Evolutionary conservation across 53 echinoderm and acorn worm genomes (phyloP), one percentile per base, ranked within the genome.

Genomic region (Pentamera pediparva): DNA sequence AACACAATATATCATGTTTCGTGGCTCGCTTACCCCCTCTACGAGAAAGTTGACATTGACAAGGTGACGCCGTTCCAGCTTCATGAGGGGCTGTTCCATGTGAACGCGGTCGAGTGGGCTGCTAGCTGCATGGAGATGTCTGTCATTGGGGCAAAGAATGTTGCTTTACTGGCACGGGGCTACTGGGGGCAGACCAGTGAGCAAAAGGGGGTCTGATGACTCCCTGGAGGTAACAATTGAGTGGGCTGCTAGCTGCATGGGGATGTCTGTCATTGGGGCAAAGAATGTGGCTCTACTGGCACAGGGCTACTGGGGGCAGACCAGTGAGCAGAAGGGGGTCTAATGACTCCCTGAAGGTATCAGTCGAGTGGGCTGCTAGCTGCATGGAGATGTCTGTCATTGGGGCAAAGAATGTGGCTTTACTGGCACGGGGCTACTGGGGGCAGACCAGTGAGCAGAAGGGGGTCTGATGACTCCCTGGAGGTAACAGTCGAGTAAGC

Each of bases 111-210:
- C 0, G 98, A 98, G 56, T 98, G 98, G 98, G 91, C 86, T 4
- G 98, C 98, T 0, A 98, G 98, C 40, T 88, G 91, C 0, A 91
- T 92, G 83, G 98, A 98, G 67, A 92, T 98, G 88, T 85, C 83
- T 0, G 79, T 77, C 5, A 88, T 92, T 74, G 91, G 91, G 15
- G 80, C 75, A 18, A 74, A 75, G 29, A 98, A 98, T 76, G 76
- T 63, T 5, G 98, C 91, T 2, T 38, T 89, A 18, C 32, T 98
- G 24, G 89, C 91, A 7, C 57, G 76, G 32, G 65, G 82, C 31
- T 79, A 90, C 41, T 90, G 94, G 93, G n/a, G n/a, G n/a, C n/a
- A n/a, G n/a, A n/a, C n/a, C n/a, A n/a, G n/a, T n/a, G n/a, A n/a
- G n/a, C n/a, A n/a, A n/a, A n/a, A n/a, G n/a, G n/a, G n/a, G n/a